Evolutionary conservation across 1,140 invertebrate genomes (phyloP).

Genomic region (Scaptomyza hsui): DNA sequence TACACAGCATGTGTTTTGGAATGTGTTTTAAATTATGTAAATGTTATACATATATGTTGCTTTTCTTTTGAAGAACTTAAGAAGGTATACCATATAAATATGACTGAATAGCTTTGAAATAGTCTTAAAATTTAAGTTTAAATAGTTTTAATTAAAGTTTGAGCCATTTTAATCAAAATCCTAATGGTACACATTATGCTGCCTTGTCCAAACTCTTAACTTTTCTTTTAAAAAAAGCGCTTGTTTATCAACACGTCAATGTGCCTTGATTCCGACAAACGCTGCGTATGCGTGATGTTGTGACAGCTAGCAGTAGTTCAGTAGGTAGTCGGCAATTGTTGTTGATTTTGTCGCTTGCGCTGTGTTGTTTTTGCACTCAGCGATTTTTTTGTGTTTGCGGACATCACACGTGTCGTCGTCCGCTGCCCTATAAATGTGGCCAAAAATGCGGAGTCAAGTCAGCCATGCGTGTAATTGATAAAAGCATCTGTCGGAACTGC

Average conservation of each 20-base stretch:
- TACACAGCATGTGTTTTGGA: neutral
- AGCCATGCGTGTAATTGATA: constrained; percentile 65
- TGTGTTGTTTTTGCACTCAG: constrained; percentile 42
- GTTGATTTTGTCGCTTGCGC: constrained; percentile 46
- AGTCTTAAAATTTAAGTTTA: too few relatives aligned
- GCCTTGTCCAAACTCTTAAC: neutral
- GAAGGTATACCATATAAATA: too few relatives aligned
- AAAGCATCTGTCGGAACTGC: constrained; percentile 40
- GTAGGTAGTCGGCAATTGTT: constrained; percentile 8
- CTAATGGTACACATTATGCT: too few relatives aligned
- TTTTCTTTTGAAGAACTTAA: too few relatives aligned
- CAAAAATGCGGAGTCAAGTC: neutral
- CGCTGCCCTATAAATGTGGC: constrained; percentile 1
- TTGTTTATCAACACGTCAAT: neutral
- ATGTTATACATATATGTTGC: too few relatives aligned
- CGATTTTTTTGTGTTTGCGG: constrained; percentile 46
- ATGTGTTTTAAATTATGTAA: neutral
- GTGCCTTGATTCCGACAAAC: constrained; percentile 11
- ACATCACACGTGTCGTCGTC: constrained; percentile 34
- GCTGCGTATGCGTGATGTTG: constrained; percentile 51
- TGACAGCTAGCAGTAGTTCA: constrained; percentile 18
- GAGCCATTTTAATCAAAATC: too few relatives aligned
- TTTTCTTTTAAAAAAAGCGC: neutral
- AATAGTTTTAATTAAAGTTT: too few relatives aligned
- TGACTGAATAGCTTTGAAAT: too few relatives aligned